Conservation (phyloP, 2,888 invertebrate species). For the Altica lythri region DNA sequence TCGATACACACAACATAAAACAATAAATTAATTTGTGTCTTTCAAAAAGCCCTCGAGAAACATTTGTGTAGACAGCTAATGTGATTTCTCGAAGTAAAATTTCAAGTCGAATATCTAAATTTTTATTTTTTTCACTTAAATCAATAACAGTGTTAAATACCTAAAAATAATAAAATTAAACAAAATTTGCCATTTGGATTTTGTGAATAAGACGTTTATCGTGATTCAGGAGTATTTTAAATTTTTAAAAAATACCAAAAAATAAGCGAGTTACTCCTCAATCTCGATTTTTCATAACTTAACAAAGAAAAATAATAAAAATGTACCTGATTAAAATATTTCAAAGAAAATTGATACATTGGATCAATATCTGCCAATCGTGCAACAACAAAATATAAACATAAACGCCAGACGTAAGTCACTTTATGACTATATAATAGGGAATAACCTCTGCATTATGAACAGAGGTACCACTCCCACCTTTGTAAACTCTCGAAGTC, state of each 20-base stretch:
- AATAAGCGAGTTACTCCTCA: too few species aligned
- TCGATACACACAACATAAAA: constrained; percentile 79
- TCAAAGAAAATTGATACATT: constrained; percentile 94
- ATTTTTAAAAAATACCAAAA: too few species aligned
- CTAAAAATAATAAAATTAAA: constrained; percentile 53
- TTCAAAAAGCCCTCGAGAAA: constrained; percentile 89
- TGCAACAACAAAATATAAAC: constrained; percentile 92
- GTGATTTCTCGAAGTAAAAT: constrained; percentile 79
- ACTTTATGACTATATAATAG: too few species aligned
- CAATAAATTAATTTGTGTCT: constrained; percentile 88
- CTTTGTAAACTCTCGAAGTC: too few species aligned
- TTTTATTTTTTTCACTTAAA: constrained; percentile 69
- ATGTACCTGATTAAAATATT: constrained; percentile 80
- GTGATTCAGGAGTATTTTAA: too few species aligned
- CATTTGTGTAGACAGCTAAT: constrained; percentile 80
- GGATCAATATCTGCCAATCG: constrained; percentile 89
- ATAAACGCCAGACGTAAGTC: too few species aligned
- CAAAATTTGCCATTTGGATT: background rate
- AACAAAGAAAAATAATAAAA: background rate
- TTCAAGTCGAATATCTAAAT: constrained; percentile 69
- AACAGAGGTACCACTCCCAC: too few species aligned
- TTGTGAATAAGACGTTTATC: too few species aligned
- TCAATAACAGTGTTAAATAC: constrained; percentile 83
- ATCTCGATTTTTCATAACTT: background rate
- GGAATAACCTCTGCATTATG: too few species aligned